phyloP scores from a whole-genome alignment of 2,113 vertebrate genomes.

The Lampris megalopsis region DNA sequence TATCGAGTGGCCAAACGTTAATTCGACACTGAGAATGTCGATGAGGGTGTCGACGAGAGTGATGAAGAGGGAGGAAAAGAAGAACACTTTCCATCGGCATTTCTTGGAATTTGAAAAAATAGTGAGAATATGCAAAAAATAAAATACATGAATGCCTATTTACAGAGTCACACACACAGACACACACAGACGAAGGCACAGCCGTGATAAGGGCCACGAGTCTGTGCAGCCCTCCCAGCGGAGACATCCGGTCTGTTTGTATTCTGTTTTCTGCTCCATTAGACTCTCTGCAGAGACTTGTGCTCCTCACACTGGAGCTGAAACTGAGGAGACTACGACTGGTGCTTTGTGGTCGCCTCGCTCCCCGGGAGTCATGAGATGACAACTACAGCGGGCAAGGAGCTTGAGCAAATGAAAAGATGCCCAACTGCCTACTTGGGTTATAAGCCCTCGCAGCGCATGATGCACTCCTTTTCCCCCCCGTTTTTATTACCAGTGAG shows the following conservation, averaged over 20 bases:
- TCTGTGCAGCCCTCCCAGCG: no score
- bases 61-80: neutral
- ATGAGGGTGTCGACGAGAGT: no score
- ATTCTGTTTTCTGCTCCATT: conserved; percentile 31
- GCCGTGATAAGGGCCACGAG: neutral
- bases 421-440: conserved; percentile 24
- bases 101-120: neutral
- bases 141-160: neutral
- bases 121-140: neutral
- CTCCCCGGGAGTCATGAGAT: conserved; percentile 28
- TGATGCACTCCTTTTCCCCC: conserved; percentile 1
- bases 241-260: conserved; percentile 9
- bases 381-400: conserved; percentile 33
- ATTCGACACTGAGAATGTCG: neutral
- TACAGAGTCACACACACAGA: conserved; percentile 8
- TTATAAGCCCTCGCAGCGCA: conserved; percentile 3
- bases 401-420: conserved; percentile 19
- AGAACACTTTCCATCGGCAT: neutral
- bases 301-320: conserved; percentile 14
- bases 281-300: conserved; percentile 18
- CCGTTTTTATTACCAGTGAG: neutral
- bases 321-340: conserved; percentile 29
- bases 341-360: neutral
- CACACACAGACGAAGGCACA: neutral
- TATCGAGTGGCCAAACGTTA: neutral